Conservation (phyloP, 2,888 invertebrate genomes). For the Protophormia terraenovae region DNA sequence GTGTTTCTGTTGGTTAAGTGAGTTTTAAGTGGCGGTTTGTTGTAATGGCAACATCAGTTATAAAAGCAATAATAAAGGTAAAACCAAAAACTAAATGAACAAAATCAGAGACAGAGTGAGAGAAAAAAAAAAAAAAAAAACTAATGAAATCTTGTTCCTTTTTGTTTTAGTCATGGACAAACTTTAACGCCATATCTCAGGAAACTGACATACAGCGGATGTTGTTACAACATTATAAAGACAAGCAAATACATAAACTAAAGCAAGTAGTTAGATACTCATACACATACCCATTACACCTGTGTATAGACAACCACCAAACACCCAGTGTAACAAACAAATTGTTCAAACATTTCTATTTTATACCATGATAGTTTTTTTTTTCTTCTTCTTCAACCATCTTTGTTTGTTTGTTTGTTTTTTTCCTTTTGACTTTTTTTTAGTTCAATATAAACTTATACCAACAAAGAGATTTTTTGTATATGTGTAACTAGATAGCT, state of each 20-base stretch:
- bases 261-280: no score
- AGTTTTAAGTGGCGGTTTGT: slow-evolving; percentile 1
- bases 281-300: not conserved
- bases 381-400: not conserved
- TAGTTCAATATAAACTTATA: slow-evolving; percentile 16
- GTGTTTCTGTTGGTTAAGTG: not conserved
- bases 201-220: slow-evolving; percentile 59
- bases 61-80: not conserved
- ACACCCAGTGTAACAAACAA: not conserved
- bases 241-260: slow-evolving; percentile 24
- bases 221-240: slow-evolving; percentile 50
- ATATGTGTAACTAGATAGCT: not conserved
- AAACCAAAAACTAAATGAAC: slow-evolving; percentile 8
- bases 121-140: not conserved
- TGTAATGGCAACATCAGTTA: not conserved
- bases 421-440: not conserved
- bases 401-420: not conserved
- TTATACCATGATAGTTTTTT: slow-evolving; percentile 13
- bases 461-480: not conserved
- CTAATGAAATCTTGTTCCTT: slow-evolving; percentile 5
- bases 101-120: no score
- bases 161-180: slow-evolving; percentile 44
- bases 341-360: slow-evolving; percentile 37
- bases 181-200: slow-evolving; percentile 58
- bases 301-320: no score